phyloP scores from a whole-genome alignment of 2,888 invertebrate genomes.

The Conops quadrifasciatus region DNA sequence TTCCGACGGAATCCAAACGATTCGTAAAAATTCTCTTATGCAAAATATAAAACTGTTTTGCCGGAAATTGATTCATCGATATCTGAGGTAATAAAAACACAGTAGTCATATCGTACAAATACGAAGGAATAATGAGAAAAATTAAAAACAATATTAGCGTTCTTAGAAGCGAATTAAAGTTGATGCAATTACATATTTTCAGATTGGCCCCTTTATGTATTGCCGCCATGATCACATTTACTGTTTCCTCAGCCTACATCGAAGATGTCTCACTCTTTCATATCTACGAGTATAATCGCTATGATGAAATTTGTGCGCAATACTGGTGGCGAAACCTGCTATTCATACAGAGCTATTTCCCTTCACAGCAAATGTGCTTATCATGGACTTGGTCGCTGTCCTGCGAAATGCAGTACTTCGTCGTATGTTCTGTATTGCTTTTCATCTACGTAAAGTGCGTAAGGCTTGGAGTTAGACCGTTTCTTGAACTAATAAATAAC shows the following conservation, averaged over 20 bases:
- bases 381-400: constrained; percentile 65
- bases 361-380: constrained; percentile 59
- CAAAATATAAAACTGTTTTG: constrained; percentile 53
- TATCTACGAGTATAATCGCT: constrained; percentile 58
- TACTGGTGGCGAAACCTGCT: constrained; percentile 63
- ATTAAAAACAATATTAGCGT: too few relatives aligned
- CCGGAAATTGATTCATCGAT: constrained; percentile 57
- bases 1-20: constrained; percentile 48
- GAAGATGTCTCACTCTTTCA: constrained; percentile 61
- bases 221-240: constrained; percentile 53
- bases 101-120: too few relatives aligned
- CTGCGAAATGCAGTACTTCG: constrained; percentile 64
- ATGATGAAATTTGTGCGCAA: constrained; percentile 55
- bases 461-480: too few relatives aligned
- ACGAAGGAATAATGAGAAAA: too few relatives aligned
- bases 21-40: constrained; percentile 48
- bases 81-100: constrained; percentile 54
- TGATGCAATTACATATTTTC: too few relatives aligned
- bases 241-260: constrained; percentile 56
- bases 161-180: too few relatives aligned
- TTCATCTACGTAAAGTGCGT: constrained; percentile 52
- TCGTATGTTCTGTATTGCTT: constrained; percentile 51
- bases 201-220: constrained; percentile 60
- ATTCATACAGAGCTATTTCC: constrained; percentile 61
- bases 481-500: background rate